Evolutionary conservation across 2,113 vertebrate species (phyloP), one percentile per base, ranked within the genome.

Genomic region (Nycticebus coucang): DNA sequence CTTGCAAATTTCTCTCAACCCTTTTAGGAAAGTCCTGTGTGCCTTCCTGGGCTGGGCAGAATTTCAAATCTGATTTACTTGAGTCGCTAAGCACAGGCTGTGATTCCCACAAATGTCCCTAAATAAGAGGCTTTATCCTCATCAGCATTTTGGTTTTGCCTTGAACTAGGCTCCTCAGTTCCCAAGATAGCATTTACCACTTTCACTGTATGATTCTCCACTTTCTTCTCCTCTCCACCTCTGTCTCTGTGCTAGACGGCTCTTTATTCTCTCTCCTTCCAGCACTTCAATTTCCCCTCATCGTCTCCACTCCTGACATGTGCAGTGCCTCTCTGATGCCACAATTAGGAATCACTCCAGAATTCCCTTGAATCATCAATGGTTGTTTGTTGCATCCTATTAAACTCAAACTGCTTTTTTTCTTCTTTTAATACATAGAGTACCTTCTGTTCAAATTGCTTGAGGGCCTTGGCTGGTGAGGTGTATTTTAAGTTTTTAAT

Each of bases 31-130:
- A 96, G 91, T 92, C 91, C 93, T 81, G 75, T 60, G 86, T 0
- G 87, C 92, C 75, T 92, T 92, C 94, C 95, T 90, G 81, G n/a
- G 17, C 93, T 87, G 97, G 74, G 95, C 41, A 96, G 93, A 91
- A 87, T 96, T 97, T 98, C 97, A 96, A 91, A 72, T 83, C 84
- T 91, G 96, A 97, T 97, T 98, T 97, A 86, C 97, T 98, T 93
- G 19, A 89, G 88, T 91, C 93, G 30, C 97, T 83, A 91, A 95
- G 97, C 50, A 78, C 96, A 87, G 82, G 69, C 68, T 50, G 87
- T 71, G 95, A 96, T 97, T 96, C 97, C 97, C 97, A 98, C 94
- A 60, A 96, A 93, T 30, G 95, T 66, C 97, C 98, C 95, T 80
- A 84, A 94, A 95, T 93, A 96, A 91, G 96, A 92, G 91, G 92